These are phyloP conservation scores for Orycteropus afer DNA, from an alignment of 2,113 vertebrate species.

Conservation along the genomic window DNA sequence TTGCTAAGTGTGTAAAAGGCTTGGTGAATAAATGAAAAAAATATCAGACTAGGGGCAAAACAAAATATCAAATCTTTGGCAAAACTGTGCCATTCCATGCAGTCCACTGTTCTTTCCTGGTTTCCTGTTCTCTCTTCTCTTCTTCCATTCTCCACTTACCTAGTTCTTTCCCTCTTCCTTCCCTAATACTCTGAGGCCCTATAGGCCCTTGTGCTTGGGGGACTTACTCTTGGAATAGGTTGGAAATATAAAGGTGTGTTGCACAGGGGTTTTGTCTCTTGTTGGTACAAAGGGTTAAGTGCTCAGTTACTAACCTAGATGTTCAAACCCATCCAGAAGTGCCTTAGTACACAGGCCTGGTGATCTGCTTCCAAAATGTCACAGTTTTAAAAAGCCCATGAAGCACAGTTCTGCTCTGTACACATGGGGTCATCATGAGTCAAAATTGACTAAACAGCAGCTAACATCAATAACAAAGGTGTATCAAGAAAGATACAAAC, in stretches of 20 bases:
- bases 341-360: neutral
- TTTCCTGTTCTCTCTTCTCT: neutral
- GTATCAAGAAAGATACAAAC: neutral
- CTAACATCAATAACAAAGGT: neutral
- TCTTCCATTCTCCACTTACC: neutral
- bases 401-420: neutral
- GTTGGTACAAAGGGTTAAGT: neutral
- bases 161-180: neutral
- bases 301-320: neutral
- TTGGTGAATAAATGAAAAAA: neutral
- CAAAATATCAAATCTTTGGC: neutral
- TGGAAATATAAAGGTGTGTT: neutral
- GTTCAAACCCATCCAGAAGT: neutral
- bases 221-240: neutral
- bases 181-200: neutral
- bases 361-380: neutral
- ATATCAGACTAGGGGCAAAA: neutral
- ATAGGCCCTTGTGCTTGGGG: neutral
- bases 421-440: neutral
- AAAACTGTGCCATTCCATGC: rapidly evolving
- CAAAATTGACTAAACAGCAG: neutral
- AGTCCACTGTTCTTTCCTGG: rapidly evolving
- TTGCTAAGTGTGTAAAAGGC: neutral
- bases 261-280: neutral
- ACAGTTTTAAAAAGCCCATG: neutral